Conservation (phyloP, 2,888 invertebrate species). For the Epistrophella euchroma region DNA sequence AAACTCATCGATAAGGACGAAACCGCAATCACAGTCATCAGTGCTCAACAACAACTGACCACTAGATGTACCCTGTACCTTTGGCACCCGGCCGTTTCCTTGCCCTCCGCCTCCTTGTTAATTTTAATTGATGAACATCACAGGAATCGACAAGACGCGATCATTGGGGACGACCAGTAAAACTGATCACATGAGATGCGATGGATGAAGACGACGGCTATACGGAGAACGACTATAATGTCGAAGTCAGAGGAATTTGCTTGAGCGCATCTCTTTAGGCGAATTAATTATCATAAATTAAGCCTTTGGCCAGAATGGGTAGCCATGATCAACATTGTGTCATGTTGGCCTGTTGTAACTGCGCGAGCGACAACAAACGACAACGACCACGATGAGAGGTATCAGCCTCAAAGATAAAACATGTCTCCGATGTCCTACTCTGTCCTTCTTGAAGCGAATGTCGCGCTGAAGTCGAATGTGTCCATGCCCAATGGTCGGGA, state of each 20-base stretch:
- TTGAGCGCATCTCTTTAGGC: constrained; percentile 73
- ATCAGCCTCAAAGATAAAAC: constrained; percentile 65
- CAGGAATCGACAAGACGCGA: constrained; percentile 43
- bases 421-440: constrained; percentile 45
- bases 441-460: neutral
- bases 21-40: constrained; percentile 64
- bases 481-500: constrained; percentile 17
- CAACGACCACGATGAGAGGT: constrained; percentile 21
- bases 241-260: constrained; percentile 61
- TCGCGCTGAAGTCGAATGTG: constrained; percentile 1
- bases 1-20: constrained; percentile 66
- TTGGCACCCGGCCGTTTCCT: constrained; percentile 49
- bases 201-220: neutral
- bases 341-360: constrained; percentile 68
- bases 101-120: constrained; percentile 51
- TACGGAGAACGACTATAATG: constrained; percentile 6
- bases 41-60: constrained; percentile 62
- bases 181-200: constrained; percentile 36
- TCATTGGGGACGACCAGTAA: constrained; percentile 5
- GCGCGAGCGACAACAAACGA: constrained; percentile 41
- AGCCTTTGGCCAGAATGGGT: constrained; percentile 75
- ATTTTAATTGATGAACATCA: constrained; percentile 74
- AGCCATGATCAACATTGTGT: constrained; percentile 73
- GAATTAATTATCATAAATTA: constrained; percentile 83
- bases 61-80: constrained; percentile 58